A percentile compares a stretch with the other conserved stretches of the same genome.
phyloP scores from a whole-genome alignment of 2,797 vertebrate genomes.

The Acomys russatus region DNA sequence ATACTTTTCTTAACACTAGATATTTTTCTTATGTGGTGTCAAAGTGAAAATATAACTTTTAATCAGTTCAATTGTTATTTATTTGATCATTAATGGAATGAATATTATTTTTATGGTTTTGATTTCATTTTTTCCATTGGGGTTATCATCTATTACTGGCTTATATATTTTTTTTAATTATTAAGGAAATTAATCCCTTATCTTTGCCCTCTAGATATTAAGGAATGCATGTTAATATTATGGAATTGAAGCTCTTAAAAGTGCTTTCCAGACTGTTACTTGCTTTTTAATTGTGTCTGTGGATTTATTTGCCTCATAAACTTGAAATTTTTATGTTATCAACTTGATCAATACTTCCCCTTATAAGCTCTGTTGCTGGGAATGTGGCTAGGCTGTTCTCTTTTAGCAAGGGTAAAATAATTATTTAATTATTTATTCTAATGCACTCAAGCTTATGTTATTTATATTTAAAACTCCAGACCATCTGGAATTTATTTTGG shows the following conservation, averaged over 20 bases:
- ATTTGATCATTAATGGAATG: conserved; percentile 32
- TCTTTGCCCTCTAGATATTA: neutral
- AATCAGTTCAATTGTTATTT: conserved; percentile 19
- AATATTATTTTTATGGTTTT: conserved; percentile 41
- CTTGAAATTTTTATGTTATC: conserved; percentile 36
- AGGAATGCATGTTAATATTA: neutral
- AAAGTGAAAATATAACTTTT: neutral
- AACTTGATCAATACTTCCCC: conserved; percentile 33
- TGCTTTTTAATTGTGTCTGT: conserved; percentile 43
- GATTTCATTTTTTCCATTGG: conserved; percentile 44
- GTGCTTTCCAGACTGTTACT: conserved; percentile 7
- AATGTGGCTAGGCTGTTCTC: conserved; percentile 13
- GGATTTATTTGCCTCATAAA: conserved; percentile 54
- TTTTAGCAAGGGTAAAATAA: conserved; percentile 56
- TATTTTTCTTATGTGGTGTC: conserved; percentile 26
- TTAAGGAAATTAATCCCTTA: conserved; percentile 48
- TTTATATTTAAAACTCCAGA: conserved; percentile 76
- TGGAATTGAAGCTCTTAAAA: neutral
- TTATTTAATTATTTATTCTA: conserved; percentile 72
- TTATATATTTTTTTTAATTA: conserved; percentile 51
- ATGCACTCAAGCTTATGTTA: conserved; percentile 68
- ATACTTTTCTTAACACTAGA: neutral
- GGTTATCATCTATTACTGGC: neutral
- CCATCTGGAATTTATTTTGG: conserved; percentile 78
- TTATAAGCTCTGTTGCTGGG: conserved; percentile 18